These are phyloP conservation scores for Eretmochelys imbricata DNA, from an alignment of 2,113 vertebrate genomes.

Conservation along the genomic window DNA sequence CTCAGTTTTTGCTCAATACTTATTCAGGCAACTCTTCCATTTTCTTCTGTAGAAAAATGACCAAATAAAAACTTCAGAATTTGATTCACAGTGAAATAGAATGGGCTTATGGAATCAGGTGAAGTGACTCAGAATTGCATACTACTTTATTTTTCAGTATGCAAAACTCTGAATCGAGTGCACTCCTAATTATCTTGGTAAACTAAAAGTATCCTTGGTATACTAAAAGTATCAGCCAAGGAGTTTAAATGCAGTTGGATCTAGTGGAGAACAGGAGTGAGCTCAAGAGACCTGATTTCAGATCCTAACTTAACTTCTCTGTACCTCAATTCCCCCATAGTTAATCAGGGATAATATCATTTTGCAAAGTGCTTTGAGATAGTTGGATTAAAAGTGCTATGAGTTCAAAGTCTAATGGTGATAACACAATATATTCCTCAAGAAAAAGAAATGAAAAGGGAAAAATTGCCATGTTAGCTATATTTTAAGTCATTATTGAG, in stretches of 20 bases:
- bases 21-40: not conserved
- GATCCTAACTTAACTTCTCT: not conserved
- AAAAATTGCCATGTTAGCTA: not conserved
- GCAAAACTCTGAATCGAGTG: not conserved
- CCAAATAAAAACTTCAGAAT: not conserved
- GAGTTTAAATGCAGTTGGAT: not conserved
- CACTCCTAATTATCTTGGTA: not conserved
- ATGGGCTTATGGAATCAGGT: not conserved
- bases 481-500: not conserved
- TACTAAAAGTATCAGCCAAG: not conserved
- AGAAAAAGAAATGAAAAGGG: not conserved
- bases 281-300: not conserved
- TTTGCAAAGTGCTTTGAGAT: not conserved
- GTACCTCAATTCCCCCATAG: not conserved
- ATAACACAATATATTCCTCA: not conserved
- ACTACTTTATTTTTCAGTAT: not conserved
- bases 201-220: not conserved
- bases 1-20: slow-evolving; percentile 28
- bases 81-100: not conserved
- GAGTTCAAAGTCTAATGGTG: not conserved
- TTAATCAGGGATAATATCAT: not conserved
- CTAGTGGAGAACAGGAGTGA: not conserved
- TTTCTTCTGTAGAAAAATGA: not conserved
- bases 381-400: not conserved
- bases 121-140: not conserved